Conservation (phyloP, 2,113 vertebrate species). For the Piprites chloris region DNA sequence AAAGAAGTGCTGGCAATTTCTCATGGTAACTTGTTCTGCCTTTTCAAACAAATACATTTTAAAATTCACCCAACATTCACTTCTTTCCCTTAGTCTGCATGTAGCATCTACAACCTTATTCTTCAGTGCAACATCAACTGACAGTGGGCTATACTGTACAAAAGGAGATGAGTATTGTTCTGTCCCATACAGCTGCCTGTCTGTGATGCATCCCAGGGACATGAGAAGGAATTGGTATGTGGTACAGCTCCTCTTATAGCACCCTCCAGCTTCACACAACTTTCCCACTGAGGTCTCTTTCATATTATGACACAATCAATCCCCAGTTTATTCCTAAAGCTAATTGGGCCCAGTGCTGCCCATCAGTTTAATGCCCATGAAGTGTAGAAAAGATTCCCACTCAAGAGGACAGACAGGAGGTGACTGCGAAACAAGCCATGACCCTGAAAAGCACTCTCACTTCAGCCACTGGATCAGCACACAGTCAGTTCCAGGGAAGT, state of each 20-base stretch:
- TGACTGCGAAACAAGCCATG: neutral
- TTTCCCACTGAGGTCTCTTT: neutral
- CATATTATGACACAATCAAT: fast-evolving
- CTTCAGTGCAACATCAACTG: neutral
- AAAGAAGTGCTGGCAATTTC: neutral
- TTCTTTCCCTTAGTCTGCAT: neutral
- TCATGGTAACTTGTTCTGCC: neutral
- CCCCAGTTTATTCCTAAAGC: neutral
- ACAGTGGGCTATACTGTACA: neutral
- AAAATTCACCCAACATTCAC: neutral
- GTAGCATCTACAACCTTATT: neutral
- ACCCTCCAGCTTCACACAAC: neutral
- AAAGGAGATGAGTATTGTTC: neutral
- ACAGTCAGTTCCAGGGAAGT: neutral
- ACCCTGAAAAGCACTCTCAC: neutral
- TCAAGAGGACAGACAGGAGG: neutral
- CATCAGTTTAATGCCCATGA: neutral
- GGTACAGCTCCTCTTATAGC: neutral
- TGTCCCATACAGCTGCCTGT: neutral
- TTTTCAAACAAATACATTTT: neutral
- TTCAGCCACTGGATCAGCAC: neutral
- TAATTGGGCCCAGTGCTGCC: neutral
- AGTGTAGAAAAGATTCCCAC: neutral
- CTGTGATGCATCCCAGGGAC: neutral
- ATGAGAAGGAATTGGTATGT: neutral